Percentiles rank a stretch among this genome's conserved stretches.
Conservation (phyloP, 2,797 vertebrate species). For the Pithecia hirsuta region DNA sequence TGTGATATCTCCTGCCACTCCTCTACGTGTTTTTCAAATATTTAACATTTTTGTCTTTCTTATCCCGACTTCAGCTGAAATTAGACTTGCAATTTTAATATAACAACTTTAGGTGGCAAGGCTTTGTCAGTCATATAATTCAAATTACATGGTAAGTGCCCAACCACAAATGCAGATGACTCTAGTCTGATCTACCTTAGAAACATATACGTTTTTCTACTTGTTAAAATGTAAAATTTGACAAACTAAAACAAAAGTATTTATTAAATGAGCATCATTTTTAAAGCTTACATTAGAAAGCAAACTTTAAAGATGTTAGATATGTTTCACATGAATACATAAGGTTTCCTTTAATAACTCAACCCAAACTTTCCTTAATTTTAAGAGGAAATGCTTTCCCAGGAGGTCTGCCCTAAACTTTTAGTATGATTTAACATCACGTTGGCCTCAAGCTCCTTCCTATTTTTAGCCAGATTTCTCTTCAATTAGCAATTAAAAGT, state of each 20-base stretch:
- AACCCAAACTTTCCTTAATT: not conserved
- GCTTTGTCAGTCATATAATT: not conserved
- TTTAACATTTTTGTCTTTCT: not conserved
- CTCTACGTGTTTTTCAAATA: not conserved
- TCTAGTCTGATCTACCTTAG: not conserved
- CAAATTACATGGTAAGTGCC: not conserved
- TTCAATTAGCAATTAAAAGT: not conserved
- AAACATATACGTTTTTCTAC: not conserved
- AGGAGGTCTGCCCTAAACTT: not conserved
- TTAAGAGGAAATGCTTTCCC: not conserved
- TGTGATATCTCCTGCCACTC: not conserved
- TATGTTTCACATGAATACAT: not conserved
- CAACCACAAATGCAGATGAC: not conserved
- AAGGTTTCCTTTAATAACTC: not conserved
- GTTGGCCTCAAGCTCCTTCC: not conserved
- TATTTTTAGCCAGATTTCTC: not conserved
- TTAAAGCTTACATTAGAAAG: not conserved
- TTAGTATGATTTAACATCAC: not conserved
- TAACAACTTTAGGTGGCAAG: not conserved
- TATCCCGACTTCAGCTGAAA: not conserved
- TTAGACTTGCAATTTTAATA: constrained; percentile 45
- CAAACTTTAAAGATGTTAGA: constrained; percentile 1
- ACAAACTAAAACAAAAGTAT: not conserved
- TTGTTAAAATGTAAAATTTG: not conserved
- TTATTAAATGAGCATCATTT: not conserved